These are phyloP conservation scores for Plutella xylostella DNA, from an alignment of 2,888 invertebrate genomes.

Conservation along the genomic window DNA sequence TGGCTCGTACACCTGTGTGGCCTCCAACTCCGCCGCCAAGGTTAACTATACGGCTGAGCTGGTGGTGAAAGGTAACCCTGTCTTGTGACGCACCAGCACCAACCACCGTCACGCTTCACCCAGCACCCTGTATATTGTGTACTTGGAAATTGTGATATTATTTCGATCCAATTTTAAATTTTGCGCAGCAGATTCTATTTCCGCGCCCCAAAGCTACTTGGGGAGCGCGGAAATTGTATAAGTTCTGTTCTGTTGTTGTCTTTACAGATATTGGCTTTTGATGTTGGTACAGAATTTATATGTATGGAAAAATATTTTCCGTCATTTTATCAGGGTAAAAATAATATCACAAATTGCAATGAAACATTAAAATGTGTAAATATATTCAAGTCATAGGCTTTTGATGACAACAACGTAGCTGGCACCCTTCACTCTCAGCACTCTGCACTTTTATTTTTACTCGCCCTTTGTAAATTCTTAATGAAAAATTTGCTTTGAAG, in stretches of 20 bases:
- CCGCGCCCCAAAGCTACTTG: no score
- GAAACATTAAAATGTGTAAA: no score
- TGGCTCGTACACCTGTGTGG: slow-evolving; percentile 80
- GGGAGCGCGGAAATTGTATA: no score
- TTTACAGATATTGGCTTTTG: no score
- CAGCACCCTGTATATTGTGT: no score
- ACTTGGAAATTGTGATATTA: slow-evolving; percentile 8
- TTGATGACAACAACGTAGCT: neutral
- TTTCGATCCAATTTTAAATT: no score
- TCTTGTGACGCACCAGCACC: neutral
- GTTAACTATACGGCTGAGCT: slow-evolving; percentile 80
- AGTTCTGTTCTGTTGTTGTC: no score
- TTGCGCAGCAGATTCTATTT: no score
- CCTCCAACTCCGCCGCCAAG: slow-evolving; percentile 79
- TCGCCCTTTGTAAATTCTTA: no score
- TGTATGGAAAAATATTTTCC: no score
- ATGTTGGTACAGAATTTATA: neutral
- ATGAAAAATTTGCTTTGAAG: neutral
- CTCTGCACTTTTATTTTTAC: neutral
- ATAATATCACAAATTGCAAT: slow-evolving; percentile 3
- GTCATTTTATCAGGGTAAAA: no score
- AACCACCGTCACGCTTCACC: slow-evolving; percentile 4
- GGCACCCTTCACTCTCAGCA: neutral
- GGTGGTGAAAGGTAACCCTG: slow-evolving; percentile 79
- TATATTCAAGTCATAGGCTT: neutral